Percentiles rank a stretch among this genome's conserved stretches.
These are phyloP conservation scores for Drosophila ananassae DNA, from an alignment of 1,140 invertebrate genomes.

Conservation along the genomic window DNA sequence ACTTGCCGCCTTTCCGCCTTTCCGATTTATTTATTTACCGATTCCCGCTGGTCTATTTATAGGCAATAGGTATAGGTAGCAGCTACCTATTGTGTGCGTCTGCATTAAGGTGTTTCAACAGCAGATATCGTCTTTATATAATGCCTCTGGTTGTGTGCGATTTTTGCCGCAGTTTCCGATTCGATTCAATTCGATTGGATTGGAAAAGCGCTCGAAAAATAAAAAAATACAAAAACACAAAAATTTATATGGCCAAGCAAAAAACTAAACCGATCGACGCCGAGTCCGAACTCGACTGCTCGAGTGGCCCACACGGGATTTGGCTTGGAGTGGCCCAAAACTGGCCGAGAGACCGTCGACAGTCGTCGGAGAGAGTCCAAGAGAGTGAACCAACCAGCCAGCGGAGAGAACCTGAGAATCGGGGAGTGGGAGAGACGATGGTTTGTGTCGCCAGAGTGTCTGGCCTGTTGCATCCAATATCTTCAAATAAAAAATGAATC, in stretches of 20 bases:
- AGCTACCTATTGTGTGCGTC: constrained; percentile 19
- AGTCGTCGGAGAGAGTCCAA: constrained; percentile 5
- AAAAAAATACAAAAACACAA: constrained; percentile 9
- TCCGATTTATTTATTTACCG: constrained; percentile 68
- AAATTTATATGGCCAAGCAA: constrained; percentile 15
- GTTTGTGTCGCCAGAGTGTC: constrained; percentile 78
- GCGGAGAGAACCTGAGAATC: constrained; percentile 12
- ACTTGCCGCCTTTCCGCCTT: constrained; percentile 37
- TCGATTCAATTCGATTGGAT: constrained; percentile 22
- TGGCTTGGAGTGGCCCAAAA: constrained; percentile 53
- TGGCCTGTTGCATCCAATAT: constrained; percentile 77
- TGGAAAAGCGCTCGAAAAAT: constrained; percentile 32
- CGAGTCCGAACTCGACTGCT: constrained; percentile 74
- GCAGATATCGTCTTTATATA: constrained; percentile 67
- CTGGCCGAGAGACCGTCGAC: constrained; percentile 23
- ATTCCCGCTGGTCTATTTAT: constrained; percentile 70
- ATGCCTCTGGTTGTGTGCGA: constrained; percentile 42
- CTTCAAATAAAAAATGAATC: neutral
- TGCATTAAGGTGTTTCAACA: constrained; percentile 40
- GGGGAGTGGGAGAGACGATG: constrained; percentile 13
- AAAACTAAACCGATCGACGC: constrained; percentile 70
- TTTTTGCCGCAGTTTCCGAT: constrained; percentile 26
- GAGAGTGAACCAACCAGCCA: constrained; percentile 1
- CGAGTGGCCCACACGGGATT: constrained; percentile 5
- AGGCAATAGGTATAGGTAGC: constrained; percentile 36